phyloP scores from a whole-genome alignment of 2,113 vertebrate species.

The Zosterops hypoxanthus region DNA sequence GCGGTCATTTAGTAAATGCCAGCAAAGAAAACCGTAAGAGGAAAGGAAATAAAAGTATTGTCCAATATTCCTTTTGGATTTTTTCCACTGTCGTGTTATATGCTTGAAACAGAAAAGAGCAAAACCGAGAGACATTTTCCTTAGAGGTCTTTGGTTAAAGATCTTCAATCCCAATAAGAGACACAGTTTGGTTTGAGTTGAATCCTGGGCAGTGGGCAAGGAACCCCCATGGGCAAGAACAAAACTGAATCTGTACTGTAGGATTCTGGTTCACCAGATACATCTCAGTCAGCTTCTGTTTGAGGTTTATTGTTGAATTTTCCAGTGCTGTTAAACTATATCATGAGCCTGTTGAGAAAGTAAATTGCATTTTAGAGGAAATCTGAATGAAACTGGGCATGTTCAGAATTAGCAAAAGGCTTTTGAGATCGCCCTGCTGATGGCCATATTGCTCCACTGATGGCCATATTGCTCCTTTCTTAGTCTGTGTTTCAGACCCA shows the following conservation, averaged over 20 bases:
- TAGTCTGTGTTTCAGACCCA: slow-evolving; percentile 32
- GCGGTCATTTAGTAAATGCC: not conserved
- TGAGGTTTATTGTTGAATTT: not conserved
- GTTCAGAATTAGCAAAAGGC: not conserved
- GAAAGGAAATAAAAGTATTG: not conserved
- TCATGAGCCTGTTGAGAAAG: not conserved
- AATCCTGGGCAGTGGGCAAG: not conserved
- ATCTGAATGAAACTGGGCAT: not conserved
- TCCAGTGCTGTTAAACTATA: not conserved
- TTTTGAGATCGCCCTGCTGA: not conserved
- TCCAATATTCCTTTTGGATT: not conserved
- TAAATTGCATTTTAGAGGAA: not conserved
- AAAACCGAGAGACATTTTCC: not conserved
- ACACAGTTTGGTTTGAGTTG: not conserved
- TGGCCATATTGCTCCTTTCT: not conserved
- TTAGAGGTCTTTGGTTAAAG: not conserved
- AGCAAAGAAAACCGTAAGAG: not conserved
- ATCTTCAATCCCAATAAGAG: rapidly evolving
- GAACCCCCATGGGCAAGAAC: not conserved
- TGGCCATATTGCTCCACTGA: not conserved
- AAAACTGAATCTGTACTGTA: not conserved
- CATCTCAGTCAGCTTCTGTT: not conserved
- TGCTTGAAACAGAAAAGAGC: not conserved
- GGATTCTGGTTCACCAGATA: rapidly evolving
- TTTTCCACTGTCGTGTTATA: not conserved